A percentile compares a stretch with the other conserved stretches of the same genome.
phyloP scores from a whole-genome alignment of 2,888 invertebrate species.

The Drosophila longiperda region DNA sequence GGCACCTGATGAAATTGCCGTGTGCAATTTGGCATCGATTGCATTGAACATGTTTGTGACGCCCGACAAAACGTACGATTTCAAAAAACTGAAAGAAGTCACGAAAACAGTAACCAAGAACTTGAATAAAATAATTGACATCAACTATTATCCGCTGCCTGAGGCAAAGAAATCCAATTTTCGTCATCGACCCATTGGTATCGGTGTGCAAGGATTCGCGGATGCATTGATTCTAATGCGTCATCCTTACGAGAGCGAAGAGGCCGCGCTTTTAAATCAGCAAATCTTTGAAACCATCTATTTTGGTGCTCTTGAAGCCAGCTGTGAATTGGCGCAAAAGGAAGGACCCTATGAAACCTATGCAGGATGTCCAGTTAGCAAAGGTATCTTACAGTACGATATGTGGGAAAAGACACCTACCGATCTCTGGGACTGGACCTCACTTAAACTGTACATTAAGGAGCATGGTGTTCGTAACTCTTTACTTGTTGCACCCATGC shows the following conservation, averaged over 20 bases:
- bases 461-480: slow-evolving; percentile 97
- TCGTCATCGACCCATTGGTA: slow-evolving; percentile 93
- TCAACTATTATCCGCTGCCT: slow-evolving; percentile 97
- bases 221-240: slow-evolving; percentile 98
- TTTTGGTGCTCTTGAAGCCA: slow-evolving; percentile 97
- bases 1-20: slow-evolving; percentile 96
- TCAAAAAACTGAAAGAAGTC: slow-evolving; percentile 93
- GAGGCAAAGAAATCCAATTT: slow-evolving; percentile 95
- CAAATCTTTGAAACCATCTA: slow-evolving; percentile 99
- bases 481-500: slow-evolving; percentile 97
- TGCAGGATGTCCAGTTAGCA: slow-evolving; percentile 95
- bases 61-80: slow-evolving; percentile 92
- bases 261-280: slow-evolving; percentile 94
- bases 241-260: slow-evolving; percentile 95
- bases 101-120: slow-evolving; percentile 95
- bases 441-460: slow-evolving; percentile 92
- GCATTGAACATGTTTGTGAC: slow-evolving; percentile 97
- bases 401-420: slow-evolving; percentile 98
- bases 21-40: slow-evolving; percentile 98
- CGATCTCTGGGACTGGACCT: slow-evolving; percentile 95
- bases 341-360: slow-evolving; percentile 96
- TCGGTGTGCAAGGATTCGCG: slow-evolving; percentile 98
- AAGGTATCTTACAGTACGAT: slow-evolving; percentile 98
- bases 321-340: slow-evolving; percentile 95
- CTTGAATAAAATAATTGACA: slow-evolving; percentile 98